A percentile compares a stretch with the other conserved stretches of the same genome.
phyloP scores from a whole-genome alignment of 2,113 vertebrate genomes.

The Phodopus roborovskii region DNA sequence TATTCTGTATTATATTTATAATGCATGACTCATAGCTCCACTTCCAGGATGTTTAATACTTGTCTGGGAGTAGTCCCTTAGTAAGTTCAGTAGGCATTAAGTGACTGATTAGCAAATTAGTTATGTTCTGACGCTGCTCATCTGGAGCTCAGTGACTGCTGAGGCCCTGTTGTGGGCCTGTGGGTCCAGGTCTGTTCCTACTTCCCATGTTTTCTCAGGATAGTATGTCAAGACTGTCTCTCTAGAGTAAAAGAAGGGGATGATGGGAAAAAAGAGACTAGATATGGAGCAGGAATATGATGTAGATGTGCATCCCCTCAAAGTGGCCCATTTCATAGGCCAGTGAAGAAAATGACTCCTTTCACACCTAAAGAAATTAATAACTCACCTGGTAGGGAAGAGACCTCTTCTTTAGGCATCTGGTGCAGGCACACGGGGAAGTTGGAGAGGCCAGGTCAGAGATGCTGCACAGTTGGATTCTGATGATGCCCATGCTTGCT shows the following conservation, averaged over 20 bases:
- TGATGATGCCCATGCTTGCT: not conserved
- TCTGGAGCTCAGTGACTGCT: not conserved
- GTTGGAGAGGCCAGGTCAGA: not conserved
- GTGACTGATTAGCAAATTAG: not conserved
- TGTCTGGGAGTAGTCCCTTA: not conserved
- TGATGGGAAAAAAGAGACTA: not conserved
- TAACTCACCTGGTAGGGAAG: not conserved
- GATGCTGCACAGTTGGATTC: not conserved
- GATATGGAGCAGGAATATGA: not conserved
- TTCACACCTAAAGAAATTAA: conserved; percentile 3
- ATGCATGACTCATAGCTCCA: not conserved
- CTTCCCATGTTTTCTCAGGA: not conserved
- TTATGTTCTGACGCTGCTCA: not conserved
- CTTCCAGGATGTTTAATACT: not conserved
- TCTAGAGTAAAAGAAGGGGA: not conserved
- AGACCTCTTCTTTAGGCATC: not conserved
- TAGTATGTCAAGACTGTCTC: not conserved
- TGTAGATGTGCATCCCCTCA: not conserved
- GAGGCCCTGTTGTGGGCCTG: rapidly evolving
- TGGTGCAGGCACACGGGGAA: not conserved
- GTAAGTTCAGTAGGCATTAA: not conserved
- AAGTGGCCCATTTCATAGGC: not conserved
- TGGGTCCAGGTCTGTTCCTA: not conserved
- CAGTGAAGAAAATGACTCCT: not conserved
- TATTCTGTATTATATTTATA: not conserved